These are phyloP conservation scores for Oenanthe oenanthe DNA, from an alignment of 2,113 vertebrate genomes.

Conservation along the genomic window DNA sequence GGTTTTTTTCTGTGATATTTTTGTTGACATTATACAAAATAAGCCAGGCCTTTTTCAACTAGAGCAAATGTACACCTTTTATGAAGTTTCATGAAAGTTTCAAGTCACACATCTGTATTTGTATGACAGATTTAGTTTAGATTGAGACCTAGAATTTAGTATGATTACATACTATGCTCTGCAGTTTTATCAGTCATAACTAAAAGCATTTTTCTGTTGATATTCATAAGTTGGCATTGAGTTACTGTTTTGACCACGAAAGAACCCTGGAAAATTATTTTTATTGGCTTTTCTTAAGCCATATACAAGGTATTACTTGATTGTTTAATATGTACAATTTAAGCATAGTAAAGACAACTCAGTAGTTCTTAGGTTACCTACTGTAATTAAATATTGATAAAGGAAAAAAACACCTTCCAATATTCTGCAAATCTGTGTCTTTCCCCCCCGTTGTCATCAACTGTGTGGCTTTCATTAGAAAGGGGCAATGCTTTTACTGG, in stretches of 20 bases:
- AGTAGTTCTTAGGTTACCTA: constrained; percentile 50
- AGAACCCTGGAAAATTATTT: not conserved
- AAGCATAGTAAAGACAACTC: constrained; percentile 6
- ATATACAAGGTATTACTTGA: not conserved
- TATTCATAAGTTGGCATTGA: not conserved
- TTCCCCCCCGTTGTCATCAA: constrained; percentile 1
- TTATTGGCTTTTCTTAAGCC: not conserved
- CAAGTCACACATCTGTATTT: not conserved
- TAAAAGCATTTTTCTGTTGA: not conserved
- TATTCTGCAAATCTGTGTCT: constrained; percentile 58
- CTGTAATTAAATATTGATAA: constrained; percentile 71
- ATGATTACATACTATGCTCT: not conserved
- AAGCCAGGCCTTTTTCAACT: not conserved
- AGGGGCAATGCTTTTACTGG: not conserved
- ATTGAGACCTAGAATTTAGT: not conserved
- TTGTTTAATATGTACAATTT: not conserved
- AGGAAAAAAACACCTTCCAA: constrained; percentile 53
- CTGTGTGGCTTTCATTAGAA: not conserved
- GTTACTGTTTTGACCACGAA: not conserved
- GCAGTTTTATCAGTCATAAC: not conserved
- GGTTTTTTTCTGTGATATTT: not conserved
- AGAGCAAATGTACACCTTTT: not conserved
- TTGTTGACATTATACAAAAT: not conserved
- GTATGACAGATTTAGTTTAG: not conserved
- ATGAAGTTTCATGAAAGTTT: not conserved